Evolutionary conservation across 2,888 invertebrate species (phyloP).

Genomic region (Xylota sylvarum): DNA sequence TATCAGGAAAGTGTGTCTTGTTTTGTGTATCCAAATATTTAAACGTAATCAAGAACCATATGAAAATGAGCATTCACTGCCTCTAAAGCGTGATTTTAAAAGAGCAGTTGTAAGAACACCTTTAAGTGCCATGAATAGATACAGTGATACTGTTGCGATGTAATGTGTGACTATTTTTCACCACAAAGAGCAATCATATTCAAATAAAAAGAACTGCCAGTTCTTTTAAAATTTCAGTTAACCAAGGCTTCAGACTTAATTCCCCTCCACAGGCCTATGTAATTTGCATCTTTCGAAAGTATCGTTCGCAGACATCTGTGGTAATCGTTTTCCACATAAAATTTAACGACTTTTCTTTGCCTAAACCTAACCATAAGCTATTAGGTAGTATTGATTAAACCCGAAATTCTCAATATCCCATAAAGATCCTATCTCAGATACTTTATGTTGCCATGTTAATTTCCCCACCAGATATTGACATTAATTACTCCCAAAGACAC

Average conservation of each 20-base stretch:
- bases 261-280: background rate
- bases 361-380: constrained; percentile 24
- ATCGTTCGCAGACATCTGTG: background rate
- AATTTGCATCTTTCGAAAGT: constrained; percentile 24
- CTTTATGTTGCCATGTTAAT: constrained; percentile 70
- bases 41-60: no score
- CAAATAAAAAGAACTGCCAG: no score
- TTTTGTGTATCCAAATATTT: no score
- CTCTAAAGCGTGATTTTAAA: no score
- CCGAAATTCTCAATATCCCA: constrained; percentile 44
- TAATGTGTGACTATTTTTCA: no score
- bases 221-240: background rate
- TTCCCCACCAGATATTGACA: constrained; percentile 49
- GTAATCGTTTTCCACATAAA: constrained; percentile 35
- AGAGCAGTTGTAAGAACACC: no score
- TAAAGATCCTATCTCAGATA: constrained; percentile 65
- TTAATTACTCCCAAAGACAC: constrained; percentile 47
- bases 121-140: no score
- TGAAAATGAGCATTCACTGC: no score
- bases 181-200: no score
- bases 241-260: background rate
- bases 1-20: no score
- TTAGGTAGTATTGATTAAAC: background rate
- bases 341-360: constrained; percentile 36
- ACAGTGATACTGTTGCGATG: no score